Evolutionary conservation across 1,140 invertebrate species (phyloP), one percentile per base, ranked within the genome.

Genomic region (Aphelenchoides avenae): DNA sequence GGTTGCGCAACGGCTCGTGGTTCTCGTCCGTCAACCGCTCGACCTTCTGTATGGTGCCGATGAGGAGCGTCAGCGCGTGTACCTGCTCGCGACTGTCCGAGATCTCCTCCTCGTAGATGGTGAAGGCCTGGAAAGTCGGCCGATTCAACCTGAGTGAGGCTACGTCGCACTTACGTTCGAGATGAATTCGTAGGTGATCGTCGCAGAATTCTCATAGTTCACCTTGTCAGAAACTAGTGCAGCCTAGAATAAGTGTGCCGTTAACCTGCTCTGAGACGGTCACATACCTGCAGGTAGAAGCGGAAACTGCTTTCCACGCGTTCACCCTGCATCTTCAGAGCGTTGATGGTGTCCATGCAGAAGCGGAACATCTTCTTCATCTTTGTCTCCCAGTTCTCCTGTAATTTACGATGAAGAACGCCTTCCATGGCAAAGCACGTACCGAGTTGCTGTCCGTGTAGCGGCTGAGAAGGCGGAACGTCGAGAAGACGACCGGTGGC

Each of bases 351-450:
- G 58, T 89, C 86, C 75, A 95, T 91, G 75, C 91, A 95, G 77
- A 95, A 97, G 75, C 94, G 88, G 79, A 98, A 95, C 46, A 98
- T 93, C 79, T 96, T 96, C 72, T 90, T 86, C 69, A 91, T 92
- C 77, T 97, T 97, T 76, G 92, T 94, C 74, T 94, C 88, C 91
- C 93, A 98, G 81, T 92, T 89, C 9, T 76, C 68, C 70, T 73
- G 15, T 56, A 73, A 55, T 24, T 4, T 2, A 47, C 22, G 27
- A 29, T 13, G 31, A n/a, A 13, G 18, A 61, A 3, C 36, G 44
- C 20, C n/a, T n/a, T n/a, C n/a, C n/a, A n/a, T n/a, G n/a, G n/a
- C n/a, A n/a, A n/a, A n/a, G n/a, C n/a, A n/a, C n/a, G n/a, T n/a
- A n/a, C n/a, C n/a, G n/a, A n/a, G n/a, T n/a, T 83, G 5, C 86